A percentile compares a stretch with the other conserved stretches of the same genome.
These are phyloP conservation scores for Bombus picipes DNA, from an alignment of 1,140 invertebrate genomes.

Conservation along the genomic window DNA sequence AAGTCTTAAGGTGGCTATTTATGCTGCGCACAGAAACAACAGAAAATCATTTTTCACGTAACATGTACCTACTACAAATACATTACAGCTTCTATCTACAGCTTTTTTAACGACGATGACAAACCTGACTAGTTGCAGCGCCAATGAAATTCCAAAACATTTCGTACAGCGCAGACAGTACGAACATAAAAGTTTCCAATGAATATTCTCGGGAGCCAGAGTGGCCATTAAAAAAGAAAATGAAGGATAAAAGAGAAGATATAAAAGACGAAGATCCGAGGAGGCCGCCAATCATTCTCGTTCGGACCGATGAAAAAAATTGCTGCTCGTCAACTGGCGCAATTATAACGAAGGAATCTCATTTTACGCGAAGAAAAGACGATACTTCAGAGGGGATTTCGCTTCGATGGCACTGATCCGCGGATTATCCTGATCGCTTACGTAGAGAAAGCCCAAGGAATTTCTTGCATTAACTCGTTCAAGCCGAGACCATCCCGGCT, in stretches of 20 bases:
- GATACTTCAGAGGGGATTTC: slow-evolving; percentile 57
- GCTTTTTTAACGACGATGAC: too few species aligned
- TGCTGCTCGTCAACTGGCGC: neutral
- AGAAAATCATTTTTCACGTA: too few species aligned
- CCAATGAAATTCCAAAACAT: neutral
- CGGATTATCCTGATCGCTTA: slow-evolving; percentile 68
- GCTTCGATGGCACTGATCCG: slow-evolving; percentile 59
- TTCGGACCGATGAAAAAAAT: neutral
- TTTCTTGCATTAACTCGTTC: slow-evolving; percentile 76
- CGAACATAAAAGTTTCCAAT: too few species aligned
- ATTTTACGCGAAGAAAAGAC: slow-evolving; percentile 42
- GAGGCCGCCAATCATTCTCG: neutral
- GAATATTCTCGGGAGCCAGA: neutral
- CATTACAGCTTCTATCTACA: too few species aligned
- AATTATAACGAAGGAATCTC: slow-evolving; percentile 39
- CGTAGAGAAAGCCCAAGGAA: slow-evolving; percentile 48
- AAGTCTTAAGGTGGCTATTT: too few species aligned
- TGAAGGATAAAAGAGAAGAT: too few species aligned
- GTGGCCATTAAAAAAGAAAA: too few species aligned
- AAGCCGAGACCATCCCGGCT: slow-evolving; percentile 67
- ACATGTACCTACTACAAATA: too few species aligned
- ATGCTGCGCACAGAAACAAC: too few species aligned
- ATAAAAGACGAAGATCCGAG: neutral
- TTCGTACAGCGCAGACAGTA: too few species aligned
- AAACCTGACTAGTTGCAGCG: too few species aligned